A percentile compares a stretch with the other conserved stretches of the same genome.
Conservation (phyloP, 2,888 invertebrate species). For the Nephrotoma guestfalica region DNA sequence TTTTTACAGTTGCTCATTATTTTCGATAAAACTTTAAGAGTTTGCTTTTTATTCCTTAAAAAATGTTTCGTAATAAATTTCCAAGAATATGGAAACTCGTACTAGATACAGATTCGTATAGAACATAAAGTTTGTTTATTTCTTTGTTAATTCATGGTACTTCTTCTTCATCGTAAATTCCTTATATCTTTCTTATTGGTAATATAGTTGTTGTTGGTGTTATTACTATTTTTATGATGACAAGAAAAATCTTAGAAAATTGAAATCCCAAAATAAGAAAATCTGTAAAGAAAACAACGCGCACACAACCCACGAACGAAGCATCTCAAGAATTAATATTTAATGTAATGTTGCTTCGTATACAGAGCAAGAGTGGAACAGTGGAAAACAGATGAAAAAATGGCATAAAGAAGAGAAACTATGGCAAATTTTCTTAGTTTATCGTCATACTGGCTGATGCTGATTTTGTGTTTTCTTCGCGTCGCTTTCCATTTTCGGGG, state of each 20-base stretch:
- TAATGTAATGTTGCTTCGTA: not conserved
- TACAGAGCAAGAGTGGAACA: not conserved
- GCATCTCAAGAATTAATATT: not conserved
- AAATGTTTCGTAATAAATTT: not conserved
- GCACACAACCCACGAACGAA: not conserved
- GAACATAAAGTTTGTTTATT: not conserved
- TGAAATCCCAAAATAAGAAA: not conserved
- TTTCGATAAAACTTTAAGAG: not conserved
- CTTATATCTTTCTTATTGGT: not conserved
- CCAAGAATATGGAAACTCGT: not conserved
- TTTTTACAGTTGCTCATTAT: not conserved
- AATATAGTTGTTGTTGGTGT: not conserved
- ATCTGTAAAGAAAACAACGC: not conserved
- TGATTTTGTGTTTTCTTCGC: not conserved
- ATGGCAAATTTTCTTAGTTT: not conserved
- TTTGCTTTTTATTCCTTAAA: not conserved
- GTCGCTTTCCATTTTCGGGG: not conserved
- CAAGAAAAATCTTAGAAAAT: conserved; percentile 1
- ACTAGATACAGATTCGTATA: not conserved
- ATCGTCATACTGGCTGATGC: not conserved
- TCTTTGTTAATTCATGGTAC: not conserved
- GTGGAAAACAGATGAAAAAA: not conserved
- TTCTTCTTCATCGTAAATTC: not conserved
- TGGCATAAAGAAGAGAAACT: not conserved
- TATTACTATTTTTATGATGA: not conserved